phyloP scores from a whole-genome alignment of 2,797 vertebrate genomes.

The Helostoma temminkii region DNA sequence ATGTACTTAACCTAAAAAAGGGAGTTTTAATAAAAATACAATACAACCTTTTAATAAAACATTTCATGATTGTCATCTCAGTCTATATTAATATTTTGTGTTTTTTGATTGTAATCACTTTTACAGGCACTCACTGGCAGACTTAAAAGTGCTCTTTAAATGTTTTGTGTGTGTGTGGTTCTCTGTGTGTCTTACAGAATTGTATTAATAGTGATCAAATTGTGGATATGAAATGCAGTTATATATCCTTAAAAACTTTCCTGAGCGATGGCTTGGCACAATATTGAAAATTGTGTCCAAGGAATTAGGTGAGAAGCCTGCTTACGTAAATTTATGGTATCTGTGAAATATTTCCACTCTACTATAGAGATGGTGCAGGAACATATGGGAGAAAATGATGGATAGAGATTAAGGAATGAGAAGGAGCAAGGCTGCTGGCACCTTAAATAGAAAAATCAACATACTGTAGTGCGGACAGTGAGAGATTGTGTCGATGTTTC shows the following conservation, averaged over 20 bases:
- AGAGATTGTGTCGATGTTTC: too few relatives aligned
- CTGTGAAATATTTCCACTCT: conserved; percentile 75
- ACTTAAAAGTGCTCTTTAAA: neutral
- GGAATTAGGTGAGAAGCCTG: conserved; percentile 57
- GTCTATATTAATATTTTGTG: neutral
- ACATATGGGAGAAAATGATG: conserved; percentile 17
- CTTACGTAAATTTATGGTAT: conserved; percentile 71
- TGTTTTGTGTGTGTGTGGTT: neutral
- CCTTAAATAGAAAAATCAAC: neutral
- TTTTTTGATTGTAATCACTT: neutral
- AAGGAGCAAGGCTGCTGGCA: neutral
- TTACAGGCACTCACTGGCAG: neutral
- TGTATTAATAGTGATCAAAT: too few relatives aligned
- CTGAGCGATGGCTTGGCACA: conserved; percentile 24
- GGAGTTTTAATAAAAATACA: too few relatives aligned
- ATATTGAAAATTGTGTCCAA: conserved; percentile 29
- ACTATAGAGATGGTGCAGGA: neutral
- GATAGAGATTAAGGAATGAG: neutral
- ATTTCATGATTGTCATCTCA: neutral
- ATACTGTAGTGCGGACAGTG: too few relatives aligned
- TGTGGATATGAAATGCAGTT: too few relatives aligned
- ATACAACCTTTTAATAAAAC: too few relatives aligned
- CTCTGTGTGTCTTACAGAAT: neutral
- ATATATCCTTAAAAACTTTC: conserved; percentile 10
- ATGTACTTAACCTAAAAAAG: neutral